Percentiles rank a stretch among this genome's conserved stretches.
These are phyloP conservation scores for Cichlasoma orientale DNA, from an alignment of 2,797 vertebrate genomes.

Conservation along the genomic window DNA sequence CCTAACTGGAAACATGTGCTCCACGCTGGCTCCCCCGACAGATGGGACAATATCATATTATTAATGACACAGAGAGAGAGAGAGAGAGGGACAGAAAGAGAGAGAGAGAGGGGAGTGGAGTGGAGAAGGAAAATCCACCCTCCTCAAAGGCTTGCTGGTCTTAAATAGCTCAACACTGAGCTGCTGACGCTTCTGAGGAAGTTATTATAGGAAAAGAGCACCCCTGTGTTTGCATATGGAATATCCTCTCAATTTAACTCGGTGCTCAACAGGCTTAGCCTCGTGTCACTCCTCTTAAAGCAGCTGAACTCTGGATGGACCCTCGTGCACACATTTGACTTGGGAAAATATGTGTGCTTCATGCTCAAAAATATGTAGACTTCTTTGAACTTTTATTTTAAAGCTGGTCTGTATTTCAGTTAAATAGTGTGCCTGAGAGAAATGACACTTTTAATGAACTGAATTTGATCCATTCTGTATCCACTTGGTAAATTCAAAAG, in stretches of 20 bases:
- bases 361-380: background rate
- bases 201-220: conserved; percentile 67
- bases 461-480: background rate
- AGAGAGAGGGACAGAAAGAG: conserved; percentile 35
- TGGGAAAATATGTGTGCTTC: background rate
- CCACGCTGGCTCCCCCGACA: conserved; percentile 75
- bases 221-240: conserved; percentile 70
- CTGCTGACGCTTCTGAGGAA: conserved; percentile 73
- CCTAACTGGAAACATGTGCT: conserved; percentile 81
- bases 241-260: conserved; percentile 59
- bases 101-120: conserved; percentile 48
- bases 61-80: conserved; percentile 79
- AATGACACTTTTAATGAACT: background rate
- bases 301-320: conserved; percentile 42
- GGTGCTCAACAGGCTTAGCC: conserved; percentile 45
- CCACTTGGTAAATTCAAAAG: background rate
- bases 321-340: background rate
- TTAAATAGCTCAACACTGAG: conserved; percentile 74
- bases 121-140: conserved; percentile 60
- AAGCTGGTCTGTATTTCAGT: background rate
- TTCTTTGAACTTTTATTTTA: background rate
- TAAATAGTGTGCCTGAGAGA: background rate
- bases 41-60: conserved; percentile 82
- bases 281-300: conserved; percentile 31
- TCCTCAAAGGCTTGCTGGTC: conserved; percentile 69